phyloP scores from a whole-genome alignment of 2,888 invertebrate species.

The Macaria notata region DNA sequence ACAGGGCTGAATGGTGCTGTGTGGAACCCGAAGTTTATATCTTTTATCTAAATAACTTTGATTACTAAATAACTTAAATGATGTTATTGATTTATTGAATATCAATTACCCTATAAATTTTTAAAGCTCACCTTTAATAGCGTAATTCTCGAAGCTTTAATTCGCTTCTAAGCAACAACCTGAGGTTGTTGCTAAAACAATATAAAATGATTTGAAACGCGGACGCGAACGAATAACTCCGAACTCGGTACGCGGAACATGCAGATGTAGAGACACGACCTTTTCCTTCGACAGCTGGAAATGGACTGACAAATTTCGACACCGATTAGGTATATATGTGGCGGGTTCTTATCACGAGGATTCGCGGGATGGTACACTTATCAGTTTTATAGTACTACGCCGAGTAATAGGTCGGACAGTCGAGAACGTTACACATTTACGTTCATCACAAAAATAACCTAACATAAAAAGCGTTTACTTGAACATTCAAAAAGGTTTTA shows the following conservation, averaged over 20 bases:
- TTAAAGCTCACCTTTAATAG: slow-evolving; percentile 73
- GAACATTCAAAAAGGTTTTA: no score
- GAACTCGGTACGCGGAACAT: slow-evolving; percentile 40
- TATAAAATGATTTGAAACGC: slow-evolving; percentile 31
- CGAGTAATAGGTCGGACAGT: slow-evolving; percentile 39
- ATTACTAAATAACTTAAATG: no score
- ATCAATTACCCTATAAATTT: background rate
- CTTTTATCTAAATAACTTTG: no score
- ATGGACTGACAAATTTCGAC: slow-evolving; percentile 54
- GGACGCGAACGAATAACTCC: slow-evolving; percentile 40
- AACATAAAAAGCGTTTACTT: no score
- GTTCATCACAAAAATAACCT: no score
- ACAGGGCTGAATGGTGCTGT: no score
- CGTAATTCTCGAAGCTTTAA: slow-evolving; percentile 85
- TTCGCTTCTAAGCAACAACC: slow-evolving; percentile 77
- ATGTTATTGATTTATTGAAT: no score
- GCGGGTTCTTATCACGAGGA: slow-evolving; percentile 53
- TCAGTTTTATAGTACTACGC: slow-evolving; percentile 41
- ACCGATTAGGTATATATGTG: slow-evolving; percentile 53
- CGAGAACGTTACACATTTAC: slow-evolving; percentile 6
- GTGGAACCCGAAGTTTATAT: no score
- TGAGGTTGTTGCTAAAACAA: slow-evolving; percentile 74
- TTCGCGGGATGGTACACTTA: slow-evolving; percentile 53
- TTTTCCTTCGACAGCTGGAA: slow-evolving; percentile 46
- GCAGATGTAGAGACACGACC: slow-evolving; percentile 34